Percentiles rank a stretch among this genome's conserved stretches.
These are phyloP conservation scores for Callipepla californica DNA, from an alignment of 2,113 vertebrate genomes.

Conservation along the genomic window DNA sequence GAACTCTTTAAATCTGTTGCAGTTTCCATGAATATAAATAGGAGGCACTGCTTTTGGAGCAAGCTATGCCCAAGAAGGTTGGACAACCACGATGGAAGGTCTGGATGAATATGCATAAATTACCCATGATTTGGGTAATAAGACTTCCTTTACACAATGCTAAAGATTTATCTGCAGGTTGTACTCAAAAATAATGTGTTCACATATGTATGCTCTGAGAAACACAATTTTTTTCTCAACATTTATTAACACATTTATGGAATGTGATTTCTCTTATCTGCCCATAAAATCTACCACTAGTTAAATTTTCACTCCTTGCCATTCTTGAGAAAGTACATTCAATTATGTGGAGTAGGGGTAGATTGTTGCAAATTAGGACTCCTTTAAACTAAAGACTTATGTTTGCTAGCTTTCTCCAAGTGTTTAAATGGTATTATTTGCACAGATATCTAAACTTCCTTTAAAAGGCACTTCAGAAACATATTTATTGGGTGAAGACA, in stretches of 20 bases:
- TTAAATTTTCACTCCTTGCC: neutral
- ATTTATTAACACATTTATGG: neutral
- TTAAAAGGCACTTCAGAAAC: neutral
- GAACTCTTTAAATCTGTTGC: too few relatives aligned
- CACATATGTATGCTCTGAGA: neutral
- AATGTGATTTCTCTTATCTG: neutral
- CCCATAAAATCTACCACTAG: neutral
- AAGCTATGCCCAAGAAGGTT: too few relatives aligned
- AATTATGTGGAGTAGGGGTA: rapidly evolving
- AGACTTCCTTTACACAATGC: neutral
- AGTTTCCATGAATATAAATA: too few relatives aligned
- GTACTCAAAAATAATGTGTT: neutral
- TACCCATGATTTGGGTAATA: neutral
- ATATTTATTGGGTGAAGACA: neutral
- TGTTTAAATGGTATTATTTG: neutral
- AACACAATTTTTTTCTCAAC: neutral
- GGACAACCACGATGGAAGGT: neutral
- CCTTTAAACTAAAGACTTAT: neutral
- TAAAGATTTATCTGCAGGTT: neutral
- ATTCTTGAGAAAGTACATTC: neutral
- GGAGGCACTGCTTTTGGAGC: too few relatives aligned
- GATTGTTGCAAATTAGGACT: neutral
- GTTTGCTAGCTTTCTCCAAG: neutral
- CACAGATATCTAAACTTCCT: neutral
- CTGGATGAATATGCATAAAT: neutral